These are phyloP conservation scores for Halictus quadricinctus DNA, from an alignment of 2,888 invertebrate genomes.

Conservation along the genomic window DNA sequence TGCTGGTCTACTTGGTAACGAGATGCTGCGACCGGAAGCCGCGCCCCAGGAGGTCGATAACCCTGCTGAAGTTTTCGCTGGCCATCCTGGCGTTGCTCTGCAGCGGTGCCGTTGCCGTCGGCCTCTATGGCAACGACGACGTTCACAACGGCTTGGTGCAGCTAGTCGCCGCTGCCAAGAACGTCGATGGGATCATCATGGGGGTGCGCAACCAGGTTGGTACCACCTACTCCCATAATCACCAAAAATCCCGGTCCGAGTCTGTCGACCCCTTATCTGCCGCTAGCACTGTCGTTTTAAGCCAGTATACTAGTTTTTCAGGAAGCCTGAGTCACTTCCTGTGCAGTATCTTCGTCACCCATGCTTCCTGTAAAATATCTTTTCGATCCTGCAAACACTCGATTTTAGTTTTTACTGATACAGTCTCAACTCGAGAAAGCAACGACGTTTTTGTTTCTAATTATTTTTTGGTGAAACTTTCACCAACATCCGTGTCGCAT, in stretches of 20 bases:
- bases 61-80: constrained; percentile 91
- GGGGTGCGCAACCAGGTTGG: constrained; percentile 91
- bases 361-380: no score
- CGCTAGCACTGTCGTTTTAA: no score
- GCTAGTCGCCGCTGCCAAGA: constrained; percentile 90
- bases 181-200: constrained; percentile 91
- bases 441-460: no score
- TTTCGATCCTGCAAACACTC: no score
- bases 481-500: no score
- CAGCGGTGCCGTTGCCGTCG: constrained; percentile 94
- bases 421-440: no score
- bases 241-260: background rate
- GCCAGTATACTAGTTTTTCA: no score
- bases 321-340: no score
- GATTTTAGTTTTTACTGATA: no score
- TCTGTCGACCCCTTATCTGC: background rate
- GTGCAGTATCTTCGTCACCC: no score
- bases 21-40: constrained; percentile 98
- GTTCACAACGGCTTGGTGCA: constrained; percentile 92
- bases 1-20: constrained; percentile 96
- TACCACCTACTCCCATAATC: background rate
- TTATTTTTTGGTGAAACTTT: no score
- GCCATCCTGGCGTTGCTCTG: constrained; percentile 93
- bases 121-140: constrained; percentile 97
- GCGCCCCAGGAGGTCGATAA: constrained; percentile 93